Conservation (phyloP, 2,888 invertebrate species). For the Diploptera punctata region DNA sequence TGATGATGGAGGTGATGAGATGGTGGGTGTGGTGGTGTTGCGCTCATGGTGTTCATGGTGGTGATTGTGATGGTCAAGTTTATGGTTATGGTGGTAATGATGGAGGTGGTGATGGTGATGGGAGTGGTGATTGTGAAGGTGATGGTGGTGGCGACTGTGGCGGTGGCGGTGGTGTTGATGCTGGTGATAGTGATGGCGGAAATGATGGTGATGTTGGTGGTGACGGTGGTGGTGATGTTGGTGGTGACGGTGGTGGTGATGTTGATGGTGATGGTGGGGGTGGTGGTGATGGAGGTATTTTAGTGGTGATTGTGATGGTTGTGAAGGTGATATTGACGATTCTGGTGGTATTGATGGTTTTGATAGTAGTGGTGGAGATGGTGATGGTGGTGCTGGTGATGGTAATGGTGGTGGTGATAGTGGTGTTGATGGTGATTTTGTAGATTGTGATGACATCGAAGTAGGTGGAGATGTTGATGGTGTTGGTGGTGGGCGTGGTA, state of each 20-base stretch:
- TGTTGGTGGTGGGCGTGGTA: too few relatives aligned
- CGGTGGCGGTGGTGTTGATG: neutral
- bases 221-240: neutral
- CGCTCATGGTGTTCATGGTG: neutral
- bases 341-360: neutral
- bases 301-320: neutral
- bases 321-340: neutral
- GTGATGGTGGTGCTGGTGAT: neutral
- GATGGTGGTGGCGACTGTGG: neutral
- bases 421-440: neutral
- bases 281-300: too few relatives aligned
- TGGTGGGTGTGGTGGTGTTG: neutral
- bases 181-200: neutral
- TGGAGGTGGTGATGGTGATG: too few relatives aligned
- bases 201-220: neutral
- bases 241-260: neutral
- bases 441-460: neutral
- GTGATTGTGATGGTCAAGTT: neutral
- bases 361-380: too few relatives aligned
- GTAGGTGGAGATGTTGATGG: neutral
- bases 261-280: too few relatives aligned
- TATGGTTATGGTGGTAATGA: neutral
- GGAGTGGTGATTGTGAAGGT: too few relatives aligned
- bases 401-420: neutral
- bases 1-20: neutral